Conservation (phyloP, 92 coral and sea anemone species). For the Scolanthus callimorphus region DNA sequence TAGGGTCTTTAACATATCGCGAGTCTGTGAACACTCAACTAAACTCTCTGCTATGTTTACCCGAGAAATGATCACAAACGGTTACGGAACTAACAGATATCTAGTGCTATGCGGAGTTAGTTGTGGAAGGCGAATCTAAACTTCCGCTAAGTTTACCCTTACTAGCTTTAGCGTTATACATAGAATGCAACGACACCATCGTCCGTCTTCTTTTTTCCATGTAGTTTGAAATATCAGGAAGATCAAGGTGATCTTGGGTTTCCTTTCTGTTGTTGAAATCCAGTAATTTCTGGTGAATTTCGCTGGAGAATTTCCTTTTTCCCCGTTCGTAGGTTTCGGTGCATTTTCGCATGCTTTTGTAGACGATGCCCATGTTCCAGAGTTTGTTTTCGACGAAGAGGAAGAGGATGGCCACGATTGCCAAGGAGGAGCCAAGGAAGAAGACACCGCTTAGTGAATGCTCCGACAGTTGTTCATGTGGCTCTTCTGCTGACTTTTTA, state of each 20-base stretch:
- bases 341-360: constrained; percentile 36
- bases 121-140: constrained; percentile 8
- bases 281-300: constrained; percentile 56
- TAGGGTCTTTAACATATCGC: too few relatives aligned
- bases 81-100: too few relatives aligned
- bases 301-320: constrained; percentile 45
- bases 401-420: constrained; percentile 48
- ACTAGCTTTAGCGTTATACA: constrained; percentile 56
- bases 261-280: constrained; percentile 21
- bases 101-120: constrained; percentile 9
- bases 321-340: constrained; percentile 28
- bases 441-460: constrained; percentile 76
- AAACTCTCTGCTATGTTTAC: too few relatives aligned
- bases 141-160: constrained; percentile 26
- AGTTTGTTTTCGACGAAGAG: constrained; percentile 69
- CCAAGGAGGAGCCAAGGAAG: constrained; percentile 68
- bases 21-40: too few relatives aligned
- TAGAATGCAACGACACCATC: constrained; percentile 33
- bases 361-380: constrained; percentile 66
- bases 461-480: constrained; percentile 45
- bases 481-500: constrained; percentile 47
- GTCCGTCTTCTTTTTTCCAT: constrained; percentile 47
- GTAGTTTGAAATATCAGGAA: constrained; percentile 74
- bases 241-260: constrained; percentile 22
- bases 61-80: too few relatives aligned